phyloP scores from a whole-genome alignment of 2,888 invertebrate species.

The Dasypogon diadema region DNA sequence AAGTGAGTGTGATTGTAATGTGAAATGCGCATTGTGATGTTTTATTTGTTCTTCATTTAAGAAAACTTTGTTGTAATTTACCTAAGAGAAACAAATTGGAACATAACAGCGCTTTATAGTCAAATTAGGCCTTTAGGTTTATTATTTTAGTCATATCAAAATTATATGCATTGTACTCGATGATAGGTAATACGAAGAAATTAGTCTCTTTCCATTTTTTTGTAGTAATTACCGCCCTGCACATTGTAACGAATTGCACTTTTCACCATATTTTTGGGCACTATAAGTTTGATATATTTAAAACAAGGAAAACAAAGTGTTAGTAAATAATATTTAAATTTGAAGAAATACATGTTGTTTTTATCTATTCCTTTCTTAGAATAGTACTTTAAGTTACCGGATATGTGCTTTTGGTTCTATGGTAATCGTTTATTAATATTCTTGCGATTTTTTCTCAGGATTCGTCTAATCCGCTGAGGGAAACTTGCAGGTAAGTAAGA shows the following conservation, averaged over 20 bases:
- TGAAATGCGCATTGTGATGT: not conserved
- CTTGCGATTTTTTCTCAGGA: too few species aligned
- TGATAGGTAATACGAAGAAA: not conserved
- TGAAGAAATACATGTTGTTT: conserved; percentile 12
- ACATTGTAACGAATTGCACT: conserved; percentile 21
- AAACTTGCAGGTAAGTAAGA: too few species aligned
- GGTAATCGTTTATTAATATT: too few species aligned
- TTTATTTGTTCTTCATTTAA: not conserved
- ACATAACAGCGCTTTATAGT: conserved; percentile 17
- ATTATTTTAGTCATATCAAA: conserved; percentile 41
- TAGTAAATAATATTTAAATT: conserved; percentile 26
- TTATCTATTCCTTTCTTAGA: not conserved
- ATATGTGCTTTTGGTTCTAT: too few species aligned
- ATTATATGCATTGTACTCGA: conserved; percentile 7
- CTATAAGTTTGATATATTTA: conserved; percentile 25
- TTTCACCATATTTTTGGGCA: conserved; percentile 23
- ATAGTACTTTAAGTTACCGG: too few species aligned
- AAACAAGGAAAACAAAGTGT: not conserved
- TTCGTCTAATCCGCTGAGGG: too few species aligned
- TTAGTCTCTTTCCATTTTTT: conserved; percentile 8
- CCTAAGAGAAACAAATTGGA: not conserved
- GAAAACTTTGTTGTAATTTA: not conserved
- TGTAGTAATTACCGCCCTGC: conserved; percentile 7
- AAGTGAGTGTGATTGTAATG: not conserved
- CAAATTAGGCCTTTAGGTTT: conserved; percentile 17